Conservation (phyloP, 2,888 invertebrate genomes). For the Emmelina monodactyla region DNA sequence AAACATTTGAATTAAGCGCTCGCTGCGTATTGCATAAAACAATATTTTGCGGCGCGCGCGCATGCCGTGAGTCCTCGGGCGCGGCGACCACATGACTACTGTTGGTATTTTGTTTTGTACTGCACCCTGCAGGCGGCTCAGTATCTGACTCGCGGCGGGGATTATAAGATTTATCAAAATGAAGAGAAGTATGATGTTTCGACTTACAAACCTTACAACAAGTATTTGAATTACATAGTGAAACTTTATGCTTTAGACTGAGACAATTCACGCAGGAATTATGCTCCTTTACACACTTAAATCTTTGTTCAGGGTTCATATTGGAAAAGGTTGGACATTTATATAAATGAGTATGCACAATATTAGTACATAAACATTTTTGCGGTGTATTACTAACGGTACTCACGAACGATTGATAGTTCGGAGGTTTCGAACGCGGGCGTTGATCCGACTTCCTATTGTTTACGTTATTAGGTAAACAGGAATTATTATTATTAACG, state of each 20-base stretch:
- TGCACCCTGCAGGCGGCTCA: too few relatives aligned
- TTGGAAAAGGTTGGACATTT: too few relatives aligned
- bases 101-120: too few relatives aligned
- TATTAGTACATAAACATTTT: not conserved
- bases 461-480: too few relatives aligned
- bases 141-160: too few relatives aligned
- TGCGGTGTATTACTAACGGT: not conserved
- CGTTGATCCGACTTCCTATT: not conserved
- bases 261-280: constrained; percentile 3
- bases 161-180: not conserved
- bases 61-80: too few relatives aligned
- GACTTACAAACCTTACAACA: not conserved
- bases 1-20: too few relatives aligned
- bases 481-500: too few relatives aligned
- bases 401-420: too few relatives aligned
- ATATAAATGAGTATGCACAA: constrained; percentile 2
- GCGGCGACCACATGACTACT: too few relatives aligned
- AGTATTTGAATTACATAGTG: not conserved
- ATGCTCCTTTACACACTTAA: constrained; percentile 3
- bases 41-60: too few relatives aligned
- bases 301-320: constrained; percentile 1
- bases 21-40: too few relatives aligned
- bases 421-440: not conserved
- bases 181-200: not conserved
- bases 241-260: constrained; percentile 1